These are phyloP conservation scores for Epizoanthus fatuus DNA, from an alignment of 92 coral and sea anemone genomes.

Conservation along the genomic window DNA sequence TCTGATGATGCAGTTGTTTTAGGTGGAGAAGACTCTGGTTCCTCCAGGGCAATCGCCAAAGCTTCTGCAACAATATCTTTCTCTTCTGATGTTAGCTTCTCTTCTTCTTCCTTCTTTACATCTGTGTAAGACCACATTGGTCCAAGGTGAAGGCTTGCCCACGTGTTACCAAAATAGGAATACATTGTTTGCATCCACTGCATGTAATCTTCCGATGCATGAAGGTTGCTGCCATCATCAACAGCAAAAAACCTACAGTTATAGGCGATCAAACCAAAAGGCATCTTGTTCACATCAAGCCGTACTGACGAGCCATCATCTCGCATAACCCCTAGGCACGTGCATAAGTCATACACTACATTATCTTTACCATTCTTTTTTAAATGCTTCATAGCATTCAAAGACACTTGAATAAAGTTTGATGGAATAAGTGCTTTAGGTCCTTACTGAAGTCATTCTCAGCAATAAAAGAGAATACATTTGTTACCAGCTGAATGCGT, in stretches of 20 bases:
- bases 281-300: constrained; percentile 44
- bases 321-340: constrained; percentile 15
- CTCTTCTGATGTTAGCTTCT: neutral
- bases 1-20: too few relatives aligned
- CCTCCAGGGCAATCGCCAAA: too few relatives aligned
- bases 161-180: constrained; percentile 48
- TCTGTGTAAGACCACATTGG: constrained; percentile 57
- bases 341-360: constrained; percentile 41
- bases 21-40: too few relatives aligned
- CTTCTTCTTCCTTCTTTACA: neutral
- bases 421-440: constrained; percentile 28
- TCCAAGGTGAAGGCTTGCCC: constrained; percentile 58
- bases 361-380: constrained; percentile 33
- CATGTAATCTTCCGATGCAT: constrained; percentile 41
- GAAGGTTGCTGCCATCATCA: constrained; percentile 51
- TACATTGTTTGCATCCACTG: constrained; percentile 24
- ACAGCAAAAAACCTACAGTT: constrained; percentile 59
- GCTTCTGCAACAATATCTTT: too few relatives aligned
- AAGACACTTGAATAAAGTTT: constrained; percentile 28
- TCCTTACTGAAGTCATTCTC: neutral
- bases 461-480: neutral
- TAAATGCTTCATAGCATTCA: constrained; percentile 20
- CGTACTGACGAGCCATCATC: constrained; percentile 21
- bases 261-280: constrained; percentile 51
- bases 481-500: constrained; percentile 30